Percentiles rank a stretch among this genome's conserved stretches.
Evolutionary conservation across 2,888 invertebrate species (phyloP).

Genomic region (Acrocyrtus sp.): DNA sequence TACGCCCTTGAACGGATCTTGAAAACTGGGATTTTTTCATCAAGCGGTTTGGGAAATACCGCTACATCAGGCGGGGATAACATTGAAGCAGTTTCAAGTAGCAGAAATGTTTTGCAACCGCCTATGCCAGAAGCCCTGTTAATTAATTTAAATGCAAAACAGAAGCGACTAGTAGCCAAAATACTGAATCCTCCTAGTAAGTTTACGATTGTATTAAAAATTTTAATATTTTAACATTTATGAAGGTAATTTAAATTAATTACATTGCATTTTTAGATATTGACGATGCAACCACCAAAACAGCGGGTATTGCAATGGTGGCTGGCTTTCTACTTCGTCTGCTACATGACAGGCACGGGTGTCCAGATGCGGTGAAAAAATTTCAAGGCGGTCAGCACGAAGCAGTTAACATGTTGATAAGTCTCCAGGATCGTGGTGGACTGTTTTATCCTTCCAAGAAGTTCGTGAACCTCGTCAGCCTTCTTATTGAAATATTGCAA

Average conservation of each 20-base stretch:
- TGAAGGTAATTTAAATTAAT: not conserved
- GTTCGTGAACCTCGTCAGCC: constrained; percentile 16
- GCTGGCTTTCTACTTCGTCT: constrained; percentile 22
- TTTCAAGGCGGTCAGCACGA: not conserved
- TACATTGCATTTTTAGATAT: not conserved
- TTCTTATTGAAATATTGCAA: constrained; percentile 9
- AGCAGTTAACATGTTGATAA: not conserved
- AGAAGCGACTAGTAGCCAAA: not conserved
- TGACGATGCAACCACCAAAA: constrained; percentile 7
- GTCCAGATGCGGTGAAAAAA: not conserved
- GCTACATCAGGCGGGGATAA: not conserved
- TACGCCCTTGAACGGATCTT: constrained; percentile 31
- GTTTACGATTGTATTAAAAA: not conserved
- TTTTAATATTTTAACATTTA: not conserved
- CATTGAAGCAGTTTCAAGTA: not conserved
- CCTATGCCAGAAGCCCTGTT: not conserved
- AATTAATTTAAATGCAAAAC: not conserved
- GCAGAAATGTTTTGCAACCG: not conserved
- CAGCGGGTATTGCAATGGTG: constrained; percentile 30
- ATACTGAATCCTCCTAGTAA: constrained; percentile 6
- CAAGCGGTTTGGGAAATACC: not conserved
- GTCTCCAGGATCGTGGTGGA: constrained; percentile 33
- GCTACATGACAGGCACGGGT: constrained; percentile 12
- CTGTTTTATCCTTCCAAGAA: constrained; percentile 20
- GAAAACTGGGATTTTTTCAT: constrained; percentile 25